These are phyloP conservation scores for Hormiphora californensis DNA, from an alignment of 37 sponge, comb jelly and placozoan species.

Conservation along the genomic window DNA sequence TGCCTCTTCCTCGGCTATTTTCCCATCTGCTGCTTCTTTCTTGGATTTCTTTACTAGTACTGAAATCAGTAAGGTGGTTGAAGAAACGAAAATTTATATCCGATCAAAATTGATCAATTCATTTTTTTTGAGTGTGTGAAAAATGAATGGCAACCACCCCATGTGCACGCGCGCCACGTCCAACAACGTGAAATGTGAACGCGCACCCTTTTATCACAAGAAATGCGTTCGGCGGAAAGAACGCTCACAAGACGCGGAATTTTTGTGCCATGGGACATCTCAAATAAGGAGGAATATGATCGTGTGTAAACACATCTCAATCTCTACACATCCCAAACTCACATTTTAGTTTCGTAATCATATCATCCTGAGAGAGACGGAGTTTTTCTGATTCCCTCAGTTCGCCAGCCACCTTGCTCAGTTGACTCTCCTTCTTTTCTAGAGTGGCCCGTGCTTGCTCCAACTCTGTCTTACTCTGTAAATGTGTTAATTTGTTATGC, in stretches of 20 bases:
- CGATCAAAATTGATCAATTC: too few species aligned
- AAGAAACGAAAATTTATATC: too few species aligned
- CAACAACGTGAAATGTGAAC: too few species aligned
- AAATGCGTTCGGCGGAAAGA: not conserved
- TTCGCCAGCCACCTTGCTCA: not conserved
- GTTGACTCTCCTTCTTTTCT: not conserved
- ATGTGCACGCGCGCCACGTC: too few species aligned
- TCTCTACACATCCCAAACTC: not conserved
- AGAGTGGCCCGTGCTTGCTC: not conserved
- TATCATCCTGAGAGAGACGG: not conserved
- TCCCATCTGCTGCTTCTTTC: constrained; percentile 8
- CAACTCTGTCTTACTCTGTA: constrained; percentile 47
- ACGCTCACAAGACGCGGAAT: not conserved
- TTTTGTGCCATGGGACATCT: not conserved
- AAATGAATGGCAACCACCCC: too few species aligned
- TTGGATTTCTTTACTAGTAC: constrained; percentile 11
- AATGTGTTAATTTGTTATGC: not conserved
- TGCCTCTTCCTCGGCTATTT: not conserved
- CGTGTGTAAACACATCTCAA: not conserved
- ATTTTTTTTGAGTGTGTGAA: too few species aligned
- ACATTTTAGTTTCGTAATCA: constrained; percentile 42
- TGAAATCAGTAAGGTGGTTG: not conserved
- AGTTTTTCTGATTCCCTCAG: constrained; percentile 21
- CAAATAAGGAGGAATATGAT: too few species aligned
- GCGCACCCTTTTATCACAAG: too few species aligned